These are phyloP conservation scores for Chaetops frenatus DNA, from an alignment of 2,113 vertebrate genomes.

Conservation along the genomic window DNA sequence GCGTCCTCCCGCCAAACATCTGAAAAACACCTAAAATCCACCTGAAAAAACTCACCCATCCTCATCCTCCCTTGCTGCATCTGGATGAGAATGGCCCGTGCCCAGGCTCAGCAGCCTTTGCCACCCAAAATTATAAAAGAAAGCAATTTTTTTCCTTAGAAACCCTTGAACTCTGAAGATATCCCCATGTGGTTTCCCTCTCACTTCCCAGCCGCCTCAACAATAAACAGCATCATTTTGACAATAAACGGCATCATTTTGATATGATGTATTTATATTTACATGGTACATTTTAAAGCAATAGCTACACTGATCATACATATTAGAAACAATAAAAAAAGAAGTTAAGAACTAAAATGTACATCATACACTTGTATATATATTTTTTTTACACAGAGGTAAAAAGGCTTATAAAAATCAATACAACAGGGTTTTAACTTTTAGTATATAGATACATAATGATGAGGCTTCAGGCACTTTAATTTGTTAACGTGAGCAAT, in stretches of 20 bases:
- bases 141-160: neutral
- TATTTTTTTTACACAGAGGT: slow-evolving; percentile 93
- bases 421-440: slow-evolving; percentile 82
- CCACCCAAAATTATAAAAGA: fast-evolving
- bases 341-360: slow-evolving; percentile 91
- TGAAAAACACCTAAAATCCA: neutral
- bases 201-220: neutral
- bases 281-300: slow-evolving; percentile 88
- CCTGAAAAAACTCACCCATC: neutral
- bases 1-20: fast-evolving
- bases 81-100: fast-evolving
- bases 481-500: slow-evolving; percentile 86
- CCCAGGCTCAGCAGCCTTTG: fast-evolving
- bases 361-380: slow-evolving; percentile 98
- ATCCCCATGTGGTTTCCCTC: fast-evolving
- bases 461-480: slow-evolving; percentile 92
- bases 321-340: slow-evolving; percentile 95
- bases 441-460: slow-evolving; percentile 84
- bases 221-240: neutral
- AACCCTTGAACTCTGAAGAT: fast-evolving
- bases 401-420: slow-evolving; percentile 95
- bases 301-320: slow-evolving; percentile 91
- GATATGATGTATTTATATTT: slow-evolving; percentile 87
- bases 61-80: fast-evolving
- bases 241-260: slow-evolving; percentile 21